These are phyloP conservation scores for Orgyia antiqua DNA, from an alignment of 2,888 invertebrate species.

Conservation along the genomic window DNA sequence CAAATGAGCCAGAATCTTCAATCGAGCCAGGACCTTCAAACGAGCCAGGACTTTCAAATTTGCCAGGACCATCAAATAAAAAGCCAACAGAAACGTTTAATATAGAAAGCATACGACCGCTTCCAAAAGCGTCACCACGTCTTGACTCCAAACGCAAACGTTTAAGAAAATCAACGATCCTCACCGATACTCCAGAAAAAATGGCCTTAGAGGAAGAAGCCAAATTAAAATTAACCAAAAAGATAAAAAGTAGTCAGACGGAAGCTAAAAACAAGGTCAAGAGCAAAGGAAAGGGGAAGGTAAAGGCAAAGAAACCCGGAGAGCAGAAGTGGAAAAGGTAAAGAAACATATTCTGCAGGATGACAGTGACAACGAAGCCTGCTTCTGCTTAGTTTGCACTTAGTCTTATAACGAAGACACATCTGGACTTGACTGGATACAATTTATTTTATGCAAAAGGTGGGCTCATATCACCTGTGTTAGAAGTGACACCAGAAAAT, in stretches of 20 bases:
- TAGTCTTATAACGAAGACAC: slow-evolving; percentile 1
- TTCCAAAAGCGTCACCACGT: background rate
- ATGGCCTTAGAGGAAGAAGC: slow-evolving; percentile 6
- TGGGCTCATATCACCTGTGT: slow-evolving; percentile 6
- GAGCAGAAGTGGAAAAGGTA: slow-evolving; percentile 5
- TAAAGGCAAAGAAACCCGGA: background rate
- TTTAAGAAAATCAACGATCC: slow-evolving; percentile 5
- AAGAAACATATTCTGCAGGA: slow-evolving; percentile 4
- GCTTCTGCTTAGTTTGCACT: background rate
- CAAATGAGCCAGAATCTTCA: background rate
- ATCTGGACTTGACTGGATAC: slow-evolving; percentile 6
- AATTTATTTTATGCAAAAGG: slow-evolving; percentile 6
- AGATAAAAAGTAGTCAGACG: slow-evolving; percentile 7
- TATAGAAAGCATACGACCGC: background rate
- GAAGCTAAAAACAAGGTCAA: background rate
- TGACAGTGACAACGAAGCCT: slow-evolving; percentile 1
- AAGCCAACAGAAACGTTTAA: too few relatives aligned
- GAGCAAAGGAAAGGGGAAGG: background rate
- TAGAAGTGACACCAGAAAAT: slow-evolving; percentile 5
- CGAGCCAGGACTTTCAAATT: background rate
- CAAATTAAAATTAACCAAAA: slow-evolving; percentile 7
- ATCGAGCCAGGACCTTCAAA: background rate
- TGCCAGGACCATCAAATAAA: too few relatives aligned
- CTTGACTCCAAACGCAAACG: background rate
- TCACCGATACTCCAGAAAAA: slow-evolving; percentile 6